Percentiles rank a stretch among this genome's conserved stretches.
Evolutionary conservation across 2,888 invertebrate species (phyloP).

Genomic region (Drosophila neotestacea): DNA sequence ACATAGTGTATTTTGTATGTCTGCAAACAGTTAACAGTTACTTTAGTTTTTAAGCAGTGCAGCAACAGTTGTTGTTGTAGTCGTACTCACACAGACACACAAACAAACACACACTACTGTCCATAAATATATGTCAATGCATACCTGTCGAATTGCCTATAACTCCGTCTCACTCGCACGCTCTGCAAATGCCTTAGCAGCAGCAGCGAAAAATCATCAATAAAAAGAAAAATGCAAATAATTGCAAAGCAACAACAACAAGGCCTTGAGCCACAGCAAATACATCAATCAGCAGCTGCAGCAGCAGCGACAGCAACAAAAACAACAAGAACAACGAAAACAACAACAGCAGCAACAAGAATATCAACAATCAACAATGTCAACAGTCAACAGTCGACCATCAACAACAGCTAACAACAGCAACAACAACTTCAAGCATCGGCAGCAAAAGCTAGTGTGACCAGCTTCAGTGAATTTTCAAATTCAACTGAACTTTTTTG

Average conservation of each 20-base stretch:
- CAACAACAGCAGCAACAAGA: not conserved
- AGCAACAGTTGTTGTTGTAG: slow-evolving; percentile 62
- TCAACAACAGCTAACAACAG: slow-evolving; percentile 15
- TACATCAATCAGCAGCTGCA: slow-evolving; percentile 34
- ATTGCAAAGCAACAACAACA: slow-evolving; percentile 18
- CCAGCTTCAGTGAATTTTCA: slow-evolving; percentile 4
- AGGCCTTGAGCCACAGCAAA: slow-evolving; percentile 30
- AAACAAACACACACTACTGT: not conserved
- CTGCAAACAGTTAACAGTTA: slow-evolving; percentile 22
- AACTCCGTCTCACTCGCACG: slow-evolving; percentile 30
- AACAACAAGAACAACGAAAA: not conserved
- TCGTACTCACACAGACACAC: slow-evolving; percentile 21
- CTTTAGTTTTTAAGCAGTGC: slow-evolving; percentile 49
- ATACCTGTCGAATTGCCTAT: slow-evolving; percentile 54
- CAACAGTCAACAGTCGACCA: slow-evolving; percentile 23
- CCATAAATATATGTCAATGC: slow-evolving; percentile 55
- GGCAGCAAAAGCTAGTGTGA: slow-evolving; percentile 24
- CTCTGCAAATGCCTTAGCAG: slow-evolving; percentile 26
- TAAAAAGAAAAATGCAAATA: slow-evolving; percentile 18
- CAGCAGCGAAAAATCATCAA: slow-evolving; percentile 15
- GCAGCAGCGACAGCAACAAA: slow-evolving; percentile 25
- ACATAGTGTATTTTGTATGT: slow-evolving; percentile 13
- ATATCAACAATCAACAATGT: slow-evolving; percentile 1
- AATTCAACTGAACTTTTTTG: slow-evolving; percentile 25
- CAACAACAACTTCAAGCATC: slow-evolving; percentile 7